phyloP scores from a whole-genome alignment of 2,113 vertebrate species.

The Willisornis vidua region DNA sequence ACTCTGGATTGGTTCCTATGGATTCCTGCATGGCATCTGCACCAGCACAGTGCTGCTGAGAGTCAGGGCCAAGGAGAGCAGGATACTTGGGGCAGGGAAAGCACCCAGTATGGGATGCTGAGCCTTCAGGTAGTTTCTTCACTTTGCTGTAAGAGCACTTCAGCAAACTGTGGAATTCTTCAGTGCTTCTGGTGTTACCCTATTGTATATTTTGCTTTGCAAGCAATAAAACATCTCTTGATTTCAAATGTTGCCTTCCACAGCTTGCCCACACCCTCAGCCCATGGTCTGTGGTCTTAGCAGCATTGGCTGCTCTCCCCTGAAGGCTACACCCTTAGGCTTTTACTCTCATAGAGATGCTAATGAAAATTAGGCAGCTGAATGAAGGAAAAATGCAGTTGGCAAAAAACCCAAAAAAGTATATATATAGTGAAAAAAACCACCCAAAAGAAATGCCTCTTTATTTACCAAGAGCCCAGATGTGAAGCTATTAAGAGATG shows the following conservation, averaged over 20 bases:
- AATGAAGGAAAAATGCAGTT: background rate
- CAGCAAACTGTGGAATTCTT: background rate
- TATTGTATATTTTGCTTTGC: background rate
- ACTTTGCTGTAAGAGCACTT: rapidly evolving
- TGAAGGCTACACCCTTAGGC: background rate
- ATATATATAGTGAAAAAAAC: background rate
- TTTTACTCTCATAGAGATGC: background rate
- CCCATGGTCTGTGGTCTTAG: background rate
- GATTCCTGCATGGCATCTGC: background rate
- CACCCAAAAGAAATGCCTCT: background rate
- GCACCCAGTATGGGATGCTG: background rate
- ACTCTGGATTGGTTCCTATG: background rate
- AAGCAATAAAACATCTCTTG: background rate
- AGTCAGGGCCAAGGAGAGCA: background rate
- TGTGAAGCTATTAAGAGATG: background rate
- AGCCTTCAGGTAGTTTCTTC: background rate
- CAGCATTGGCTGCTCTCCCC: rapidly evolving
- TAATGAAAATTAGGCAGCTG: background rate
- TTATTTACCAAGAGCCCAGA: background rate
- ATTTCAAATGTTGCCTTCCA: background rate
- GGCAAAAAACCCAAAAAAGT: background rate
- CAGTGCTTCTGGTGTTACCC: background rate
- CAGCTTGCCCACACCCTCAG: background rate
- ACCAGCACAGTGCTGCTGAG: rapidly evolving
- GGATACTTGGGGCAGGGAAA: background rate